Conservation (phyloP, 2,797 vertebrate species). For the Forpus xanthops region DNA sequence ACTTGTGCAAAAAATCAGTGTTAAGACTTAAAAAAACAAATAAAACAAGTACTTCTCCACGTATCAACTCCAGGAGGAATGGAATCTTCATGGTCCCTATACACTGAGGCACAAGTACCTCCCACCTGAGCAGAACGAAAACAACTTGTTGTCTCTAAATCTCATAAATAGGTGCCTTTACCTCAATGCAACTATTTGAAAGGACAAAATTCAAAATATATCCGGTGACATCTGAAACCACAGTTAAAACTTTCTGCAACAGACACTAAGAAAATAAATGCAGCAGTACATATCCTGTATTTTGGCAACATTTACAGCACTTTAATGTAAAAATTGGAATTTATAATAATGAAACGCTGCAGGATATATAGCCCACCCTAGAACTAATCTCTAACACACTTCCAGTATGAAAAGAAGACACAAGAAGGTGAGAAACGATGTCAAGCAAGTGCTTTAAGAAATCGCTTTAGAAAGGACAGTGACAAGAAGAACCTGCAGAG, state of each 20-base stretch:
- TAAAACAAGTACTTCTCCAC: not conserved
- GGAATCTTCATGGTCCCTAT: not conserved
- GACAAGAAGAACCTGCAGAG: rapidly evolving
- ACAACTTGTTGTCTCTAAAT: not conserved
- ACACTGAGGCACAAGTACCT: not conserved
- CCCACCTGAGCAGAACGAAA: not conserved
- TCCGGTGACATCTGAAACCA: not conserved
- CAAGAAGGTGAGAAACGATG: rapidly evolving
- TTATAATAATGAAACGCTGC: rapidly evolving
- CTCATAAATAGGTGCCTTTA: not conserved
- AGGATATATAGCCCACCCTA: rapidly evolving
- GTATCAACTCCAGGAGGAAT: rapidly evolving
- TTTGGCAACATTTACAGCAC: not conserved
- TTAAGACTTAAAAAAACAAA: not conserved
- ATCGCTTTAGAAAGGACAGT: rapidly evolving
- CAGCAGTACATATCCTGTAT: rapidly evolving
- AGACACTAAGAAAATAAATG: rapidly evolving
- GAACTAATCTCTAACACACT: not conserved
- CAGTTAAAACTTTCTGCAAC: not conserved
- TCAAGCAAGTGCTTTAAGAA: not conserved
- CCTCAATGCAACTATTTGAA: rapidly evolving
- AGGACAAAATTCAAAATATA: not conserved
- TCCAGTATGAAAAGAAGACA: not conserved
- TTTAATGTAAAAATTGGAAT: rapidly evolving
- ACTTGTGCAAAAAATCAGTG: rapidly evolving